Evolutionary conservation across 2,113 vertebrate species (phyloP).

Genomic region (Gnathonemus longibarbis): DNA sequence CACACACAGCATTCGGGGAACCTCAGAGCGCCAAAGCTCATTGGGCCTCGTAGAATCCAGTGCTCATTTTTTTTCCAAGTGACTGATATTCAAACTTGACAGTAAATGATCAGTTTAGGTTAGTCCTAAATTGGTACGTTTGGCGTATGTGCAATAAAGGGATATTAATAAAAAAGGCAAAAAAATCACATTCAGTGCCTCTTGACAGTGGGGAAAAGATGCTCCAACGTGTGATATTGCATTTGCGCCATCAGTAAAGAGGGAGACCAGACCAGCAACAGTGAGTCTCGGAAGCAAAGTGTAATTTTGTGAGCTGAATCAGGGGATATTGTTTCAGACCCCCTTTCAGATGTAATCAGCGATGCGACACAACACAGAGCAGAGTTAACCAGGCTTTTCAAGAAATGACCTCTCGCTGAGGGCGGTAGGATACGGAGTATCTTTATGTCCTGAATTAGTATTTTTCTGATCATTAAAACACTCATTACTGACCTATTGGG

Average conservation of each 20-base stretch:
- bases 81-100: constrained; percentile 15
- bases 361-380: neutral
- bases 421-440: neutral
- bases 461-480: neutral
- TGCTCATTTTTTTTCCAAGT: neutral
- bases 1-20: neutral
- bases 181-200: neutral
- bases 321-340: neutral
- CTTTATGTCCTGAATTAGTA: neutral
- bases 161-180: neutral
- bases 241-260: neutral
- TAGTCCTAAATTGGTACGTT: neutral
- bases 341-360: constrained; percentile 9
- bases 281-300: constrained; percentile 5
- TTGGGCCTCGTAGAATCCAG: neutral
- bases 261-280: neutral
- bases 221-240: neutral
- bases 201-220: neutral
- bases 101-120: neutral
- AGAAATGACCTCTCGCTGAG: neutral
- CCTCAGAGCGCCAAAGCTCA: neutral
- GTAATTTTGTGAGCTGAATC: neutral
- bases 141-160: neutral
- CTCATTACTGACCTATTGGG: neutral
- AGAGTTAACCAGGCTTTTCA: neutral